Conservation (phyloP, 2,113 vertebrate genomes). For the Otocyon megalotis region DNA sequence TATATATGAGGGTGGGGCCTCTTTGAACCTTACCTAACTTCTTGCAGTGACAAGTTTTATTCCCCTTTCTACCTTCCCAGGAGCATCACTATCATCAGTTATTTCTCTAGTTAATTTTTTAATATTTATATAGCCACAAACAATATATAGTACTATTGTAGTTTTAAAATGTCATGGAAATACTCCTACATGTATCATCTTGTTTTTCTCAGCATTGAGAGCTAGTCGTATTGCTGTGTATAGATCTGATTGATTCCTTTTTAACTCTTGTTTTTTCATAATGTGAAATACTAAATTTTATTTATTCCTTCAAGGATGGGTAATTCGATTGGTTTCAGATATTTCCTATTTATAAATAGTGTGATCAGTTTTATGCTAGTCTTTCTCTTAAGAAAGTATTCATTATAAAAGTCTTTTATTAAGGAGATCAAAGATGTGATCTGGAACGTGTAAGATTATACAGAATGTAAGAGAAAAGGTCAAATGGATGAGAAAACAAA, state of each 20-base stretch:
- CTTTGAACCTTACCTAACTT: neutral
- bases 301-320: neutral
- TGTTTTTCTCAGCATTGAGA: neutral
- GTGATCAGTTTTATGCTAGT: neutral
- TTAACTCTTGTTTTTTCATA: neutral
- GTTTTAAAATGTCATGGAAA: neutral
- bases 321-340: neutral
- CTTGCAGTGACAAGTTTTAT: neutral
- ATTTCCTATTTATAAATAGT: neutral
- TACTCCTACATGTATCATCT: neutral
- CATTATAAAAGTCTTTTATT: neutral
- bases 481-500: neutral
- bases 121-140: neutral
- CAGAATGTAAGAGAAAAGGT: conserved; percentile 6
- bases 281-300: neutral
- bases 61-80: neutral
- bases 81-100: neutral
- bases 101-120: neutral
- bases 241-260: neutral
- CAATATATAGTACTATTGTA: neutral
- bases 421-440: neutral
- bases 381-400: neutral
- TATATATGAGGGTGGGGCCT: neutral
- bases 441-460: neutral
- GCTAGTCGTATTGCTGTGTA: neutral